Evolutionary conservation across 2,797 vertebrate genomes (phyloP).

Genomic region (Siniperca scherzeri): DNA sequence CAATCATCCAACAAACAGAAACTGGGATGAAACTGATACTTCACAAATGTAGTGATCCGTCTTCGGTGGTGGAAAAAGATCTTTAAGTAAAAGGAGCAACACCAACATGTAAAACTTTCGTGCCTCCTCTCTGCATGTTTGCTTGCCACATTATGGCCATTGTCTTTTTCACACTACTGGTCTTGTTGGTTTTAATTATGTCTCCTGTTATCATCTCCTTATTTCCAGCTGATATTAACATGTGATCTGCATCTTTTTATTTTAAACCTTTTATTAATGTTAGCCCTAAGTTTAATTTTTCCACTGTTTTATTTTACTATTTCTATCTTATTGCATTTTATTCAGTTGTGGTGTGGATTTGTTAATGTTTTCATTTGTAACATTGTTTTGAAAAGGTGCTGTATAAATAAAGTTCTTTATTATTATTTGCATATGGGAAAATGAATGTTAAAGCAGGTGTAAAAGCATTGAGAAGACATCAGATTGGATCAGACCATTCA

Average conservation of each 20-base stretch:
- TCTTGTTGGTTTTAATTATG: no score
- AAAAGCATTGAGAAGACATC: not conserved
- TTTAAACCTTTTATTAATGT: no score
- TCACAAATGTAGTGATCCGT: not conserved
- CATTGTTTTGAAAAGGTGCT: not conserved
- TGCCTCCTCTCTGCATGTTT: no score
- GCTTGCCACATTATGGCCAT: no score
- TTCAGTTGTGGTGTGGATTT: not conserved
- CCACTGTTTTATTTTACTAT: no score
- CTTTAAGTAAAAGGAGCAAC: no score
- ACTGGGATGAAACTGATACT: not conserved
- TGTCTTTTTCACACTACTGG: no score
- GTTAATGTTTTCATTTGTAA: not conserved
- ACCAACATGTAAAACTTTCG: no score
- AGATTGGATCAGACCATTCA: not conserved
- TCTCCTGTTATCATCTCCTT: no score
- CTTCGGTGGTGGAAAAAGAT: not conserved
- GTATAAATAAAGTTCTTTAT: not conserved
- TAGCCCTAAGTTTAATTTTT: no score
- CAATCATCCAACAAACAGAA: constrained; percentile 2
- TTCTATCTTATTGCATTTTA: not conserved
- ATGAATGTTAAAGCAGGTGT: not conserved
- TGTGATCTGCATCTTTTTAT: no score
- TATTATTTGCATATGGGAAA: not conserved
- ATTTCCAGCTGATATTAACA: not conserved